Evolutionary conservation across 1,140 invertebrate species (phyloP), one percentile per base, ranked within the genome.

Genomic region (Paralvinella palmiformis): DNA sequence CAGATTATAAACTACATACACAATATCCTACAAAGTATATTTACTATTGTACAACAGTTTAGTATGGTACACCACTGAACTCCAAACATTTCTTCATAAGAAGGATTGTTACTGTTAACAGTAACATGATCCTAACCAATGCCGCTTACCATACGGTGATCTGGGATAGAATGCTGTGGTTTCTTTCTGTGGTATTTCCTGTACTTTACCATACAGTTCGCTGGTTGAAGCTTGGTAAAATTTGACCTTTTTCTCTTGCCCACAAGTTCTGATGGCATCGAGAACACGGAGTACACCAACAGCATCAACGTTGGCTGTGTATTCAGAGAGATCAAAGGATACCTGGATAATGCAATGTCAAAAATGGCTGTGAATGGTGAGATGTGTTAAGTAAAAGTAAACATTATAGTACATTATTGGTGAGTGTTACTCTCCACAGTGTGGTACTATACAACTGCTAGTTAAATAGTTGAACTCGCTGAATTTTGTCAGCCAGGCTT

Each of bases 161-260:
- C 96, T 83, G 5, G 97, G 97, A 84, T 98, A 98, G 80, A 99
- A 99, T 3, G 96, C 96, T 3, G 97, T 99, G 44, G 89, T 95
- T 82, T 99, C 97, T 75, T 86, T 96, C 77, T 99, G 97, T 2
- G 97, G 96, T 55, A 92, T 90, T 83, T 99, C 92, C 53, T 89
- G 87, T 1, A 96, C 95, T 83, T 95, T 95, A n/a, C 96, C 96
- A 79, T 94, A 99, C 53, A 99, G 82, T 82, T 99, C 97, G 33
- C 94, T 98, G 0, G 96, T 99, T 0, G 95, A 98, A 0, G 96
- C 96, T 80, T 99, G 79, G 83, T 99, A 99, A 80, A 98, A 98
- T 73, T 87, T 88, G 0, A 96, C 89, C 44, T 85, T 82, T 63
- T 90, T 89, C 66, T 92, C 88, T 35, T 98, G 81, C 7, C 89